A percentile compares a stretch with the other conserved stretches of the same genome.
Evolutionary conservation across 2,888 invertebrate genomes (phyloP).

Genomic region (Sarcophaga carnaria): DNA sequence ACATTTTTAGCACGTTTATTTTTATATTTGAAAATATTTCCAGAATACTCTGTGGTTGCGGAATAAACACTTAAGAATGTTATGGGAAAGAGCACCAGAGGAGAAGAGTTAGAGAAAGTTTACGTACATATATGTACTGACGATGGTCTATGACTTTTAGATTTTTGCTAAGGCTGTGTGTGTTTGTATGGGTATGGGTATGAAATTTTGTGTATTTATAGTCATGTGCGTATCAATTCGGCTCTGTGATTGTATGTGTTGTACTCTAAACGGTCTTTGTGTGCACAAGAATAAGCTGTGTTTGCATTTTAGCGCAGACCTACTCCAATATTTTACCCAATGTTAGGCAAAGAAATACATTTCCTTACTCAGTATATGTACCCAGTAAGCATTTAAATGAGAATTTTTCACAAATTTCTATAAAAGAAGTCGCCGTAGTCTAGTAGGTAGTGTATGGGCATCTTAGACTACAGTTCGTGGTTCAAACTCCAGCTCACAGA

Average conservation of each 20-base stretch:
- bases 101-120: slow-evolving; percentile 6
- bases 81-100: slow-evolving; percentile 6
- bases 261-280: slow-evolving; percentile 31
- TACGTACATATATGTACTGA: neutral
- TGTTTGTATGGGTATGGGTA: slow-evolving; percentile 5
- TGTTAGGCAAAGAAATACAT: neutral
- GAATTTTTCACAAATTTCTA: too few species aligned
- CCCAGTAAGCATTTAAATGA: neutral
- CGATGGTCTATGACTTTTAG: slow-evolving; percentile 34
- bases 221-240: neutral
- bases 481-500: too few species aligned
- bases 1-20: slow-evolving; percentile 40
- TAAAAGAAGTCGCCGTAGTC: too few species aligned
- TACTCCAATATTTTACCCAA: neutral
- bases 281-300: slow-evolving; percentile 52
- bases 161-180: slow-evolving; percentile 9
- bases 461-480: too few species aligned
- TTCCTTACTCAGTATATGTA: neutral
- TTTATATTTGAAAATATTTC: slow-evolving; percentile 25
- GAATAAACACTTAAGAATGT: too few species aligned
- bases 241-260: slow-evolving; percentile 2
- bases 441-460: too few species aligned
- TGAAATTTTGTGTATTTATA: neutral
- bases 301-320: slow-evolving; percentile 52
- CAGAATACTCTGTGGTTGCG: neutral